Conservation (phyloP, 2,888 invertebrate genomes). For the Sinodicranocentrus sp. region DNA sequence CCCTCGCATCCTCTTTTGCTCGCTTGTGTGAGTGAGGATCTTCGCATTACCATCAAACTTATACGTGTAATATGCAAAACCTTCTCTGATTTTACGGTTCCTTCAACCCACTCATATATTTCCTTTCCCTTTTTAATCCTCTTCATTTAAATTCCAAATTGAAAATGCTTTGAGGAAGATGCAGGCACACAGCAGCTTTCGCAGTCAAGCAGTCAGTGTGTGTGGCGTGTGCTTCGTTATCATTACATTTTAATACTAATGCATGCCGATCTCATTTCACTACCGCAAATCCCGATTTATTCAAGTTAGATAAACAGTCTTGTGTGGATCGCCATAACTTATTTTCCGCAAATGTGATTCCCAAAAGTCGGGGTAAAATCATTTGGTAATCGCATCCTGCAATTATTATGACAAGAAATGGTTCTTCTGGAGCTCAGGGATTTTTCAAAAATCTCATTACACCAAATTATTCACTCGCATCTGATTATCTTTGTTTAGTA, state of each 20-base stretch:
- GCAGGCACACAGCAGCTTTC: constrained; percentile 47
- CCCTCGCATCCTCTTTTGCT: neutral
- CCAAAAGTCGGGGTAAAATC: neutral
- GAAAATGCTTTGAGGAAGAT: constrained; percentile 65
- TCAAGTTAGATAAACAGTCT: neutral
- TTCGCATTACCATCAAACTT: constrained; percentile 19
- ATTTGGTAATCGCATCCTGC: neutral
- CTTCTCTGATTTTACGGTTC: constrained; percentile 66
- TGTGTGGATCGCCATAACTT: too few species aligned
- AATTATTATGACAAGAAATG: neutral
- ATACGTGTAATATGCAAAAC: constrained; percentile 55
- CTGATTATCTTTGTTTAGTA: too few species aligned
- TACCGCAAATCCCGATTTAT: neutral
- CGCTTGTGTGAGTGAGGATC: neutral
- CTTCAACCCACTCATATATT: constrained; percentile 59
- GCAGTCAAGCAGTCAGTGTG: constrained; percentile 38
- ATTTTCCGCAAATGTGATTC: too few species aligned
- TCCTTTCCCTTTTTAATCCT: constrained; percentile 63
- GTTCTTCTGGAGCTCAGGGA: neutral
- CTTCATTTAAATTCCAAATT: constrained; percentile 71
- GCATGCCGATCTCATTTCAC: constrained; percentile 3
- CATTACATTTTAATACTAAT: neutral
- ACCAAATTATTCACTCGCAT: neutral
- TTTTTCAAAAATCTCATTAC: neutral
- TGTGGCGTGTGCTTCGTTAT: constrained; percentile 9